Evolutionary conservation across 2,113 vertebrate species (phyloP).

Genomic region (Gopherus evgoodei): DNA sequence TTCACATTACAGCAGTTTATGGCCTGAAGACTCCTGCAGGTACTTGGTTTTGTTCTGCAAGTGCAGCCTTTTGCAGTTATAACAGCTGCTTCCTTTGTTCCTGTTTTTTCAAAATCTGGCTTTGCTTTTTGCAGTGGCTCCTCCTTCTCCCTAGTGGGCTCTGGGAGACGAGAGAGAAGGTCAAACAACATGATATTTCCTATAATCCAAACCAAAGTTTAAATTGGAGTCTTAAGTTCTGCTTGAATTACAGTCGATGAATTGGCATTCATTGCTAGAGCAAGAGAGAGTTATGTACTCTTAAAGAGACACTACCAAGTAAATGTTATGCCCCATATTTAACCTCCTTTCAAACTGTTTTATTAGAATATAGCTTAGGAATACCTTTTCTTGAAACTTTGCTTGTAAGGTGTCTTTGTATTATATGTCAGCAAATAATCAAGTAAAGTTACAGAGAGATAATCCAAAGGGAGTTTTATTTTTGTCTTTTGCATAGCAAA

Average conservation of each 20-base stretch:
- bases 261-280: background rate
- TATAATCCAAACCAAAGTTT: conserved; percentile 21
- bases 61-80: conserved; percentile 20
- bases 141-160: background rate
- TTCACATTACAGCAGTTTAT: conserved; percentile 2
- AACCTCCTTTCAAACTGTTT: background rate
- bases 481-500: background rate
- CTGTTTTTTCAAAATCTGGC: conserved; percentile 17
- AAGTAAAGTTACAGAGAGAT: background rate
- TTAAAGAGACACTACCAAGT: background rate
- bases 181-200: conserved; percentile 27
- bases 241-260: background rate
- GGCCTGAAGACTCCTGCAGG: conserved; percentile 19
- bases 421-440: background rate
- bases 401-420: background rate
- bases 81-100: conserved; percentile 17
- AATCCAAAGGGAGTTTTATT: accelerated
- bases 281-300: background rate
- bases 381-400: background rate
- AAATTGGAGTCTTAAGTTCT: background rate
- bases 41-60: conserved; percentile 13
- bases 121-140: conserved; percentile 50
- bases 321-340: background rate
- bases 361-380: background rate
- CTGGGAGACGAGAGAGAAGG: background rate